phyloP scores from a whole-genome alignment of 1,140 invertebrate species.

The Carcinoscorpius rotundicauda region DNA sequence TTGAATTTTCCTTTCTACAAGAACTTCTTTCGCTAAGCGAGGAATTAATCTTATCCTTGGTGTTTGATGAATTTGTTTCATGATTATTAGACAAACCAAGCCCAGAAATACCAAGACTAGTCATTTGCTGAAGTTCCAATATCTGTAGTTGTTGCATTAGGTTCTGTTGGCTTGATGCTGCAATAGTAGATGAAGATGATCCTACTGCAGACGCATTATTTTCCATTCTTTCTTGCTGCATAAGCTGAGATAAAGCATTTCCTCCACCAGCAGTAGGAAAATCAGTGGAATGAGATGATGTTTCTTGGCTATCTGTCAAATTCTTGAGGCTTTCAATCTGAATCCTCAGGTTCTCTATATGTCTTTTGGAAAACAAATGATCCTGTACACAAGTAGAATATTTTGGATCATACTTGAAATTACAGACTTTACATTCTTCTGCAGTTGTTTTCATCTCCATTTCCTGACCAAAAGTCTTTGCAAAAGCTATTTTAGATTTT shows the following conservation, averaged over 20 bases:
- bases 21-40: not conserved
- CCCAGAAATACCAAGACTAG: constrained; percentile 5
- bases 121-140: constrained; percentile 21
- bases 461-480: constrained; percentile 43
- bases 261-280: too few species aligned
- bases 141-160: constrained; percentile 22
- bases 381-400: constrained; percentile 70
- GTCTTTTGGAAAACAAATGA: constrained; percentile 80
- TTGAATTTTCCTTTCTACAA: not conserved
- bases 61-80: too few species aligned
- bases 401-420: constrained; percentile 81
- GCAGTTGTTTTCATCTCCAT: constrained; percentile 39
- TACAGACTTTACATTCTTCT: constrained; percentile 77
- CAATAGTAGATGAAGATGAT: not conserved
- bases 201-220: too few species aligned
- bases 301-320: constrained; percentile 28
- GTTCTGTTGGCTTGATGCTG: not conserved
- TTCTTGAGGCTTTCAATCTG: constrained; percentile 47
- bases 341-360: constrained; percentile 65
- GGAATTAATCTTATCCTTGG: too few species aligned
- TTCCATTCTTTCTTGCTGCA: too few species aligned
- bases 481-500: constrained; percentile 60
- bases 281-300: constrained; percentile 24
- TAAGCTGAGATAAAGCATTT: not conserved
- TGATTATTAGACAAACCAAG: not conserved